Conservation (phyloP, 2,113 vertebrate genomes). For the Myrmecobius fasciatus region DNA sequence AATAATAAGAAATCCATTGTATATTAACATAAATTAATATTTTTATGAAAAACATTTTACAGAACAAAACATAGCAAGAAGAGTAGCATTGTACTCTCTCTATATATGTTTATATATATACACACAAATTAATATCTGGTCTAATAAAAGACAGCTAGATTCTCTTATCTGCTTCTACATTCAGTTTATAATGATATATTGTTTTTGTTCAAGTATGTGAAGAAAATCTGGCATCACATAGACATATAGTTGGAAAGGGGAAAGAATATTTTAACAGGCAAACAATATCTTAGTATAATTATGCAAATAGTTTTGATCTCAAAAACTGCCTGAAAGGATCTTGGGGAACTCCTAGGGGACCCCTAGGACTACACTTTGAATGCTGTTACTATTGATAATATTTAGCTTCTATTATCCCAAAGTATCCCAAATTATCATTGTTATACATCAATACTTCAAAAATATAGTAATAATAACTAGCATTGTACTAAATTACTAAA, state of each 20-base stretch:
- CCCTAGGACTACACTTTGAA: neutral
- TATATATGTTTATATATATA: too few species aligned
- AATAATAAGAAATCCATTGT: neutral
- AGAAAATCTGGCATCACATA: neutral
- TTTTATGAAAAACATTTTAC: neutral
- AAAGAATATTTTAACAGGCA: neutral
- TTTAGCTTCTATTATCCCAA: constrained; percentile 14
- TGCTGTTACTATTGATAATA: neutral
- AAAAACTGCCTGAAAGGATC: neutral
- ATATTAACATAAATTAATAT: neutral
- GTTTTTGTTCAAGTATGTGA: neutral
- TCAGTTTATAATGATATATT: neutral
- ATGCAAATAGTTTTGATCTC: neutral
- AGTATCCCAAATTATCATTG: neutral
- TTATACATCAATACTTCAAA: neutral
- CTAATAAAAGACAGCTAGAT: neutral
- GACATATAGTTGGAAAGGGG: neutral
- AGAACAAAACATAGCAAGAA: neutral
- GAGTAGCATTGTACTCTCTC: neutral
- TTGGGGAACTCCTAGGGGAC: neutral
- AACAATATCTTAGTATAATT: neutral
- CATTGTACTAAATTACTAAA: neutral
- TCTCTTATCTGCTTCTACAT: neutral
- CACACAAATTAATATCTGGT: neutral
- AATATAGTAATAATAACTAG: neutral